These are phyloP conservation scores for Clytia hemisphaerica DNA, from an alignment of 30 jellyfish, hydroid and myxozoan species.

Conservation along the genomic window DNA sequence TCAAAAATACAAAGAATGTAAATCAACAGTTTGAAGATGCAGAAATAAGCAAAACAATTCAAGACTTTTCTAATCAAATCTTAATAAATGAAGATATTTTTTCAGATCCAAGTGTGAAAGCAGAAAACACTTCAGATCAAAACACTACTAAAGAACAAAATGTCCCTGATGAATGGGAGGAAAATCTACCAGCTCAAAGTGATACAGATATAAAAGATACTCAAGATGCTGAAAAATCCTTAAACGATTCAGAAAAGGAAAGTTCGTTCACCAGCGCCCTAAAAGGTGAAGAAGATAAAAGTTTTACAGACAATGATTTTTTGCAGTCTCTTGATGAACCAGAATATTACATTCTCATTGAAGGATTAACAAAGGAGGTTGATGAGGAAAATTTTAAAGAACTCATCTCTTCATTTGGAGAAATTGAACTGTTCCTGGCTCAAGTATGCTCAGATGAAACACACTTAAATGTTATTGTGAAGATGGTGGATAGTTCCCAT, in stretches of 20 bases:
- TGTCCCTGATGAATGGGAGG: too few relatives aligned
- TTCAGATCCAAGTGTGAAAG: too few relatives aligned
- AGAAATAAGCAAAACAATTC: too few relatives aligned
- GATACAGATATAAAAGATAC: too few relatives aligned
- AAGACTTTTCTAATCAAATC: too few relatives aligned
- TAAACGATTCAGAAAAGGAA: not conserved
- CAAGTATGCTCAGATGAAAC: not conserved
- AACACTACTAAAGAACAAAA: too few relatives aligned
- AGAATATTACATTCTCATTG: conserved; percentile 1
- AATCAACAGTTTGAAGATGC: too few relatives aligned
- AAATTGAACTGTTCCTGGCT: not conserved
- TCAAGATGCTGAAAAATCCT: not conserved
- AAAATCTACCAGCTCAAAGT: too few relatives aligned
- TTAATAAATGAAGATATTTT: too few relatives aligned
- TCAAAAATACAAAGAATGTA: too few relatives aligned
- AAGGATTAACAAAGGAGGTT: not conserved
- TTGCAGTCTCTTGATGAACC: not conserved
- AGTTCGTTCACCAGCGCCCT: not conserved
- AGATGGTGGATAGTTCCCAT: not conserved
- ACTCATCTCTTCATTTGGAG: not conserved
- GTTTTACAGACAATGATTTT: not conserved
- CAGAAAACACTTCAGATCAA: too few relatives aligned
- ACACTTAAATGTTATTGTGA: not conserved
- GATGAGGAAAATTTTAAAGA: conserved; percentile 6
- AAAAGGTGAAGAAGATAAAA: not conserved